Base-by-base conservation (phyloP, 2,113 vertebrate genomes). In the Malurus cyaneus region DNA sequence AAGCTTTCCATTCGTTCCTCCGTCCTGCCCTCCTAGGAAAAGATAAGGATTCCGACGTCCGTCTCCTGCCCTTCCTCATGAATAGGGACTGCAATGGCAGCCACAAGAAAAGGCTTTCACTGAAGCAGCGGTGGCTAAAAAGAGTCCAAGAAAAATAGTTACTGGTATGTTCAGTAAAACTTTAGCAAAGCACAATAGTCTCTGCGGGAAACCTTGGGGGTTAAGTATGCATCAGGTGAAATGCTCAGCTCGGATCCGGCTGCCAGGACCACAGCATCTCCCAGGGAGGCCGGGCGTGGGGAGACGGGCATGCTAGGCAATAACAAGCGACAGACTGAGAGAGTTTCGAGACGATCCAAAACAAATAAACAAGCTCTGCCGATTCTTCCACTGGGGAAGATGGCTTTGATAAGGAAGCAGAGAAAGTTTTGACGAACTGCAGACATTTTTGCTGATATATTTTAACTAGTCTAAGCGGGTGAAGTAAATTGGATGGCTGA, bases 361-460 rank as follows among this genome's bases (percentile, higher is more conserved):
- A 83, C 96, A 96, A 95, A 94, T 74, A 95, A 94, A 91, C 89
- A 91, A 80, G 67, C 64, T 78, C 15, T 49, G 9, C 28, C 50
- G 26, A 57, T 47, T 20, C 72, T 92, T 88, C 56, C 80, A 13
- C 46, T 3, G 31, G 41, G 41, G 46, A 86, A 78, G 69, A 64
- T 86, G 80, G n/a, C 8, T 91, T 80, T 57, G 41, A 41, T 52
- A 50, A 91, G 28, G 23, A 81, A 93, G 10, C 24, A 77, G 44
- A 18, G 78, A 91, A 94, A 93, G 94, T 94, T 96, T 41, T 70
- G 77, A 89, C 70, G 34, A 49, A 15, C 36, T 72, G 39, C 25
- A 69, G 72, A 71, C 7, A 20, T 64, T 71, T 90, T 78, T 42
- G 23, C 56, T 57, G 64, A 70, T 57, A 28, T 50, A 36, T 71